Percentiles rank a stretch among this genome's conserved stretches.
Conservation (phyloP, 1,140 invertebrate species). For the Drosophila quadrilineata region DNA sequence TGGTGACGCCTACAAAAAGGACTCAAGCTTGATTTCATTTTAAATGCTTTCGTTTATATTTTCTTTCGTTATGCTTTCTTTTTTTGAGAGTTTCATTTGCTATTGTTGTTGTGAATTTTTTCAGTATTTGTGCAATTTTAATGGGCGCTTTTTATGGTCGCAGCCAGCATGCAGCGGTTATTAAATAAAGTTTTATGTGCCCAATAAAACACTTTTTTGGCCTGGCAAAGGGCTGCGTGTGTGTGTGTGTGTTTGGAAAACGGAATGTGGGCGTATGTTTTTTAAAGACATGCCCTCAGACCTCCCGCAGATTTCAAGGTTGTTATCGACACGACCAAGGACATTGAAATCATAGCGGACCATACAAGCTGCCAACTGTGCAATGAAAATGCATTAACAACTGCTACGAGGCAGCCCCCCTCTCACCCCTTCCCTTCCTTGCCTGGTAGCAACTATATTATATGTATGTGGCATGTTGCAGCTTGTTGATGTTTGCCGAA, state of each 20-base stretch:
- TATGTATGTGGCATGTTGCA: no score
- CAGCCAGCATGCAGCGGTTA: constrained; percentile 50
- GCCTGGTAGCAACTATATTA: neutral
- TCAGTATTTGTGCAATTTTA: constrained; percentile 50
- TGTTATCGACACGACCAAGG: neutral
- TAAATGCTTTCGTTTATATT: constrained; percentile 61
- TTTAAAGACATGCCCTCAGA: neutral
- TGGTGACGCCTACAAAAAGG: no score
- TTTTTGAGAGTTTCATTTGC: neutral
- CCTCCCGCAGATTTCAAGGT: constrained; percentile 23
- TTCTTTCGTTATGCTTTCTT: neutral
- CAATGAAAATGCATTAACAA: neutral
- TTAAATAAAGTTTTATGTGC: constrained; percentile 73
- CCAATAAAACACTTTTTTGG: constrained; percentile 48
- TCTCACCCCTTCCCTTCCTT: neutral
- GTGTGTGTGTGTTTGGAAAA: no score
- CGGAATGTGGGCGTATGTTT: no score
- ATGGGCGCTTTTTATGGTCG: constrained; percentile 63
- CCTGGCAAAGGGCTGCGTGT: no score
- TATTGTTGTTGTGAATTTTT: neutral
- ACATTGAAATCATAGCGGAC: constrained; percentile 6
- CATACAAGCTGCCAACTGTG: neutral
- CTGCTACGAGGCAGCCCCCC: no score
- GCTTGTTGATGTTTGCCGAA: constrained; percentile 56
- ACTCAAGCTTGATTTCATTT: constrained; percentile 52